phyloP scores from a whole-genome alignment of 92 coral and sea anemone genomes.

The Epizoanthus stellaris region DNA sequence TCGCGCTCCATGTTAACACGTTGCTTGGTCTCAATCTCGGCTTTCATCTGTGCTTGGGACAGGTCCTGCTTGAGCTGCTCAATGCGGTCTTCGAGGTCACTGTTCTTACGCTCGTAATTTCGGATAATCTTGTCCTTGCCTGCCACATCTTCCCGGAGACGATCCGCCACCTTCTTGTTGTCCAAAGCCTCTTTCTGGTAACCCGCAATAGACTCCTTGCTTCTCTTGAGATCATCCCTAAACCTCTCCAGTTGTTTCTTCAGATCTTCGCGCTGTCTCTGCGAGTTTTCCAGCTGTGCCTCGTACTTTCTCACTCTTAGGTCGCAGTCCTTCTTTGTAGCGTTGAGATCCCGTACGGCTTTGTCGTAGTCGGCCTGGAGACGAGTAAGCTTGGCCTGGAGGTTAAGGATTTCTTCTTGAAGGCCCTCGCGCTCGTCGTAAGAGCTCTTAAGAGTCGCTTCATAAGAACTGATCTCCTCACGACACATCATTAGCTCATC shows the following conservation, averaged over 20 bases:
- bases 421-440: constrained; percentile 86
- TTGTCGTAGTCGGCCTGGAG: constrained; percentile 94
- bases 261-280: constrained; percentile 92
- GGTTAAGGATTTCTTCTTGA: constrained; percentile 75
- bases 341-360: constrained; percentile 87
- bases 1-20: constrained; percentile 85
- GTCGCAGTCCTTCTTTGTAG: constrained; percentile 90
- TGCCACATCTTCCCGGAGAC: constrained; percentile 90
- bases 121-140: constrained; percentile 89
- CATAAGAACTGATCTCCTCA: constrained; percentile 78
- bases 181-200: constrained; percentile 82
- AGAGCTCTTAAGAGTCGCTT: constrained; percentile 86
- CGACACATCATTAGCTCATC: constrained; percentile 71
- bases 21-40: constrained; percentile 85
- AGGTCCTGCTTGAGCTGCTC: constrained; percentile 89
- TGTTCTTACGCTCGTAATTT: constrained; percentile 84
- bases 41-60: constrained; percentile 85
- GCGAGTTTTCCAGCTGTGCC: constrained; percentile 89
- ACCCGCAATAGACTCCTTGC: constrained; percentile 75
- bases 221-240: constrained; percentile 89
- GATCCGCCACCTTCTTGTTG: constrained; percentile 94
- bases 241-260: constrained; percentile 90
- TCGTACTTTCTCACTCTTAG: constrained; percentile 89
- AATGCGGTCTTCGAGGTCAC: constrained; percentile 86
- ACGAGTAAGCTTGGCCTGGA: constrained; percentile 85